A percentile compares a stretch with the other conserved stretches of the same genome.
These are phyloP conservation scores for Nemurella pictetii DNA, from an alignment of 2,888 invertebrate species.

Conservation along the genomic window DNA sequence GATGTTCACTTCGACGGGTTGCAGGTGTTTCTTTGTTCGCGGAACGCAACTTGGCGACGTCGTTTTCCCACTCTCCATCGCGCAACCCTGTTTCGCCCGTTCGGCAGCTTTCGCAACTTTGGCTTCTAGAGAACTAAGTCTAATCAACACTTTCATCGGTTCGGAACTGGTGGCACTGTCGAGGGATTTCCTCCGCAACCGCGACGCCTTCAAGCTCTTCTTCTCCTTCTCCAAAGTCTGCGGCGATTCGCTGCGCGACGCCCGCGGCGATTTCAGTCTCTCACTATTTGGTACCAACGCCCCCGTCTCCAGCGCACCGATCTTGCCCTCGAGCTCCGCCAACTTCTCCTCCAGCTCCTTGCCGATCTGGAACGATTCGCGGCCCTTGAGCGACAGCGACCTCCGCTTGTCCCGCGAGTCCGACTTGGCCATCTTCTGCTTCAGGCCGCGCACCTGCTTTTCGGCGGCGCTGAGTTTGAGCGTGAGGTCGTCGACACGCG, in stretches of 20 bases:
- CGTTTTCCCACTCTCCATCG: constrained; percentile 19
- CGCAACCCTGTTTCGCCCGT: constrained; percentile 45
- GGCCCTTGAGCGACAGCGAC: constrained; percentile 80
- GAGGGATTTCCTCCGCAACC: constrained; percentile 72
- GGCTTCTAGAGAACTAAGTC: constrained; percentile 75
- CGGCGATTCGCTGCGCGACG: constrained; percentile 49
- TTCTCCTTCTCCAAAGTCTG: constrained; percentile 34
- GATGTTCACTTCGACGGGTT: constrained; percentile 37
- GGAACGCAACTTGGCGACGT: constrained; percentile 10
- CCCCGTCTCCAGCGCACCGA: constrained; percentile 65
- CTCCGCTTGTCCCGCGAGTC: constrained; percentile 78
- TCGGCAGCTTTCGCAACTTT: constrained; percentile 67
- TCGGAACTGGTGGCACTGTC: constrained; percentile 78
- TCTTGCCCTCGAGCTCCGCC: constrained; percentile 77
- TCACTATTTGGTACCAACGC: constrained; percentile 43
- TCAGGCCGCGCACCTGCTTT: constrained; percentile 71
- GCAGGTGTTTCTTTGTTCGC: constrained; percentile 11
- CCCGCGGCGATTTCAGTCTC: constrained; percentile 46
- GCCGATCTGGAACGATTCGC: constrained; percentile 76
- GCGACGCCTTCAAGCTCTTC: constrained; percentile 56
- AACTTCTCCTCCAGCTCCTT: constrained; percentile 86
- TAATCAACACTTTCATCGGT: constrained; percentile 77
- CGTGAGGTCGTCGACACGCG: constrained; percentile 81
- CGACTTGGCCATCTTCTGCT: constrained; percentile 76
- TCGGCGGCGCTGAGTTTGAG: constrained; percentile 79